Base-by-base conservation (phyloP, 2,888 invertebrate genomes). In the Drosophila flavopinicola region DNA sequence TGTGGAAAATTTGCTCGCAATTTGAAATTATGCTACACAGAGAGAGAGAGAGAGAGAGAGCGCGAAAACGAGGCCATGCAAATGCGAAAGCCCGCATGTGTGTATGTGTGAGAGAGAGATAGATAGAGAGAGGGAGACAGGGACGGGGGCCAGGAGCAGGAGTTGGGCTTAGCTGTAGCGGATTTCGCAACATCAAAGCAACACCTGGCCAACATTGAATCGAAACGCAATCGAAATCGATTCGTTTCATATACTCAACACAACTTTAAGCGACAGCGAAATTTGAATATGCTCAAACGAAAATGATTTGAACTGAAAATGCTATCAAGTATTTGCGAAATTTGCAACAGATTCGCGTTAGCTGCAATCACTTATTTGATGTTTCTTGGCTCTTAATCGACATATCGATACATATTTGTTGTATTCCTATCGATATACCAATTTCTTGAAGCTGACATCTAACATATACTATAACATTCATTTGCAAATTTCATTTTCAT, bases 31-130 rank as follows among this genome's bases (percentile, higher is more conserved):
- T 71, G 65, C 56, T 51, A 61, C 38, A 74, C 61, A 23, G 20
- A 44, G 17, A 20, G 17, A 33, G 9, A 13, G 6, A 13, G 15
- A 17, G 59, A 65, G 66, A n/a, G n/a, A n/a, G n/a, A n/a, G n/a
- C n/a, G n/a, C n/a, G n/a, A 60, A 76, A 73, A 79, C 58, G 80
- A 82, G 86, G 80, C 80, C 80, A 82, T 82, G 86, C 80, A 82
- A 82, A 82, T 82, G 80, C 76, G 61, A 65, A 67, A 82, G 64
- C 79, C 79, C 79, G 76, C 77, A 84, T 84, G 56, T 69, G 85
- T 42, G 44, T 41, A 35, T 11, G 39, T 1, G 29, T 27, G 32
- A 27, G 29, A 25, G 59, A 5, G 30, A 17, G 32, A 27, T 24
- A 25, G 59, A 5, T 25, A 17, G 44, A 25, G 29, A 24, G 45